Evolutionary conservation across 2,888 invertebrate species (phyloP).

Genomic region (Eupeodes luniger): DNA sequence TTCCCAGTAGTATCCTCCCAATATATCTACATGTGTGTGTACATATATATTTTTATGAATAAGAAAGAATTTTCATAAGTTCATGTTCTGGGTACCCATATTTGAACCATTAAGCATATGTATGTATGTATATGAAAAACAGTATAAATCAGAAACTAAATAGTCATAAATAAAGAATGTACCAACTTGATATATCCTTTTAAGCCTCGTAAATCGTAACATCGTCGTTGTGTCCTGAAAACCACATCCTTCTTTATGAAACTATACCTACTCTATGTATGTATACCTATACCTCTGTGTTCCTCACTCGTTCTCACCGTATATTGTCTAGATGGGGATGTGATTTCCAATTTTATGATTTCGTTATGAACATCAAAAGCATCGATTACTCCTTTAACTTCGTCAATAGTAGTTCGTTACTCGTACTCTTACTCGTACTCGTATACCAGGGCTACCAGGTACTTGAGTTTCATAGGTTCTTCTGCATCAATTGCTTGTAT

Average conservation of each 20-base stretch:
- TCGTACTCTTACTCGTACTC: too few relatives aligned
- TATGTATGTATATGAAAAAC: neutral
- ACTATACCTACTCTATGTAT: neutral
- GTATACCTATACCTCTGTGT: neutral
- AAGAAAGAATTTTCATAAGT: too few relatives aligned
- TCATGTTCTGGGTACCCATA: too few relatives aligned
- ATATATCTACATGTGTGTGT: too few relatives aligned
- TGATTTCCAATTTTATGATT: constrained; percentile 74
- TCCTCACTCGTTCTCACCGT: neutral
- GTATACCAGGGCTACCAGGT: neutral
- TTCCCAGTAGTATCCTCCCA: too few relatives aligned
- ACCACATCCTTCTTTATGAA: neutral
- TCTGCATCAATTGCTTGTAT: constrained; percentile 61
- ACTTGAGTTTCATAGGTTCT: constrained; percentile 63
- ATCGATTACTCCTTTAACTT: constrained; percentile 68
- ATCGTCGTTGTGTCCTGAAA: neutral
- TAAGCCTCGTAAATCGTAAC: constrained; percentile 7
- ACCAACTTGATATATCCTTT: neutral
- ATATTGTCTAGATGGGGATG: constrained; percentile 41
- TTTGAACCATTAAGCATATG: neutral
- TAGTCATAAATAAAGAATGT: constrained; percentile 39
- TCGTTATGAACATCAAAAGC: constrained; percentile 73
- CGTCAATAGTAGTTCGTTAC: neutral
- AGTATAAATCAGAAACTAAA: constrained; percentile 21
- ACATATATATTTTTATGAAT: too few relatives aligned